Base-by-base conservation (phyloP, 2,888 invertebrate species). In the Syrphus vitripennis region DNA sequence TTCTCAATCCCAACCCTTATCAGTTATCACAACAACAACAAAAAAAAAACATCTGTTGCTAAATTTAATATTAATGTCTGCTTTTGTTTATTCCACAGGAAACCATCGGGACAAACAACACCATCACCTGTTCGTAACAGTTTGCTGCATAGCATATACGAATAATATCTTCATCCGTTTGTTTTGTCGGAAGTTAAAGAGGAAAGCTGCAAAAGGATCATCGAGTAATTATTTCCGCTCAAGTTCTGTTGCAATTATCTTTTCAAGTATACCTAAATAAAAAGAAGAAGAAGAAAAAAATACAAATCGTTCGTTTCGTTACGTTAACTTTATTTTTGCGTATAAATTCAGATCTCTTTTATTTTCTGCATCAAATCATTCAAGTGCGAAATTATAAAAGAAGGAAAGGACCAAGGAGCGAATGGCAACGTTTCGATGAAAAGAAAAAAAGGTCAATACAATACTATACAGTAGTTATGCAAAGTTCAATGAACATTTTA, bases 161-260 rank as follows among this genome's bases (percentile, higher is more conserved):
- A 83, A 37, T 59, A 83, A 78, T 55, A 72, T 45, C 37, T 55
- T 63, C 34, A 72, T 72, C 72, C 42, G 67, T 71, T 83, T 53
- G 55, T 34, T 77, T 78, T 55, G 37, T 42, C 74, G 65, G 53
- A 67, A 69, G 16, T 24, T 50, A 50, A 19, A 3, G 57, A 42
- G 12, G 53, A 53, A 26, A 45, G 24, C 61, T 65, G 57, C 72
- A 26, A 67, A 67, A 37, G 72, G 63, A 77, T 65, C 70, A 65
- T 42, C 71, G 48, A 65, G 69, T 83, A 78, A 78, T 83, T 74
- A 78, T 78, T 67, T 78, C 74, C 69, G 78, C 69, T 61, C 26
- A 71, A 59, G 6, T 67, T 42, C 50, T 70, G 3, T 72, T 59
- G 31, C 65, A 50, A 71, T 83, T 72, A 72, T 82, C 48, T 55